A percentile compares a stretch with the other conserved stretches of the same genome.
These are phyloP conservation scores for Oncorhynchus keta DNA, from an alignment of 2,113 vertebrate genomes.

Conservation along the genomic window DNA sequence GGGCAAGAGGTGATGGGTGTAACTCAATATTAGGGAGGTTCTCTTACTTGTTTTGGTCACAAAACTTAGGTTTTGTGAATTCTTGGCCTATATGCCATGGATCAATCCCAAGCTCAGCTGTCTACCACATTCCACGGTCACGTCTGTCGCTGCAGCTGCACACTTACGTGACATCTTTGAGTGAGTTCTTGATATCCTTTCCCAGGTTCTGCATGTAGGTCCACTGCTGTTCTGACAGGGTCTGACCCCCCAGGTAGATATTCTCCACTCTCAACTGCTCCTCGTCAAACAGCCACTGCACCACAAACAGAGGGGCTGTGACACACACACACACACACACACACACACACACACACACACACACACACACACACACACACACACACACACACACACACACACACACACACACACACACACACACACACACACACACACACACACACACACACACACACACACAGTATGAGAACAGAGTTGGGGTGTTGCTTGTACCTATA, in stretches of 20 bases:
- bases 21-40: no score
- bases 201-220: conserved; percentile 81
- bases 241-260: conserved; percentile 77
- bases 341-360: not conserved
- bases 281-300: conserved; percentile 85
- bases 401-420: not conserved
- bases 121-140: no score
- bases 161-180: conserved; percentile 77
- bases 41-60: not conserved
- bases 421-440: not conserved
- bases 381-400: not conserved
- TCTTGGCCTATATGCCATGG: no score
- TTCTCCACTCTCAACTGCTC: conserved; percentile 81
- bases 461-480: not conserved
- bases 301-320: conserved; percentile 79
- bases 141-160: not conserved
- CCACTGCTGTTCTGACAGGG: conserved; percentile 77
- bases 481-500: not conserved
- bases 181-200: conserved; percentile 76
- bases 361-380: not conserved
- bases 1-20: no score
- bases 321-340: conserved; percentile 8
- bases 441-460: conserved; percentile 7
- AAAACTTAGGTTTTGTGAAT: not conserved
- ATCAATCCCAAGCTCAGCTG: no score